Base-by-base conservation (phyloP, 2,113 vertebrate genomes). In the Pao palembangensis region DNA sequence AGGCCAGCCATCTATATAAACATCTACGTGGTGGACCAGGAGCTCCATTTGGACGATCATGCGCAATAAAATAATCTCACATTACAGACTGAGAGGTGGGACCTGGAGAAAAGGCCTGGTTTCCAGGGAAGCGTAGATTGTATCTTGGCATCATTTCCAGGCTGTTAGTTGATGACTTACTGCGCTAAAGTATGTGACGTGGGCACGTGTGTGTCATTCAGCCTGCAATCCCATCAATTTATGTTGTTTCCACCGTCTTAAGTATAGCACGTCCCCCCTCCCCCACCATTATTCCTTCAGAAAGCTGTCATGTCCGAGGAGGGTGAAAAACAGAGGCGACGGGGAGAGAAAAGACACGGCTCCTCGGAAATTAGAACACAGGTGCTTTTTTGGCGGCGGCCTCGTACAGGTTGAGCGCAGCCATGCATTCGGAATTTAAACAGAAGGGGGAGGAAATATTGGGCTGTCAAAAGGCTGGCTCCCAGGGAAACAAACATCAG, bases 401-500 rank as follows among this genome's bases (percentile, higher is more conserved):
- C 25, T 55, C 69, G 60, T 21, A 14, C 67, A 57, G 14, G 41
- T 57, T 53, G 18, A 74, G 63, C 76, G 51, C 8, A 13, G 47
- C 42, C 57, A 47, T 31, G 58, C 62, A 59, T 78, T 64, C 69
- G 46, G 72, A 65, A 80, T 67, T 72, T 63, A 68, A 71, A 68
- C 13, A 49, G 54, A 28, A 48, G n/a, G 47, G 20, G 61, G 67
- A 63, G 51, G 63, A 68, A 76, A 61, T 61, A 61, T 49, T 62
- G 34, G 41, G 62, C 60, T 61, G 70, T 76, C 68, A 81, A 68
- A 2, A 71, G 50, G 61, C 50, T 64, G 61, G 71, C 79, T 81
- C 66, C 66, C 55, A 79, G 73, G 67, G 67, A 81, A 81, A 76
- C 76, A 81, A 75, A 83, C 65, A 61, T 83, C 61, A 83, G 59